Percentiles rank a stretch among this genome's conserved stretches.
These are phyloP conservation scores for Pomacea maculata DNA, from an alignment of 1,140 invertebrate species.

Conservation along the genomic window DNA sequence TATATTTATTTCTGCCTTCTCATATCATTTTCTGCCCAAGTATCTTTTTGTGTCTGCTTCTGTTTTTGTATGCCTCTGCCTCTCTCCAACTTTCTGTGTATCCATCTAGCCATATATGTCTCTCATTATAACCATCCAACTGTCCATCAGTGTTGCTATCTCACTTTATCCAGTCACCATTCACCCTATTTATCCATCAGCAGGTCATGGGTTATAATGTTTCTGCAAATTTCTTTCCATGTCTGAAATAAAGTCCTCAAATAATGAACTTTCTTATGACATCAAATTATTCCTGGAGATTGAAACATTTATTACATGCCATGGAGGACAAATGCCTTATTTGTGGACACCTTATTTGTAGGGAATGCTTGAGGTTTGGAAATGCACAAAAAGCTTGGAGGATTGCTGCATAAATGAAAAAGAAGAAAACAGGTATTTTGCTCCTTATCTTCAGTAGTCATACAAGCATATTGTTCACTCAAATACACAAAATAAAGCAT, in stretches of 20 bases:
- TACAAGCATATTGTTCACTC: too few relatives aligned
- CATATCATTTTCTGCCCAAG: too few relatives aligned
- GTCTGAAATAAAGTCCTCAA: too few relatives aligned
- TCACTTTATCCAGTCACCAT: background rate
- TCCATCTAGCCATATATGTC: background rate
- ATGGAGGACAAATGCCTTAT: background rate
- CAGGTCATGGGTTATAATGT: too few relatives aligned
- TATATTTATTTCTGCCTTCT: too few relatives aligned
- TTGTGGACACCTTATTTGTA: slow-evolving; percentile 5
- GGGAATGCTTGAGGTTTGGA: slow-evolving; percentile 38
- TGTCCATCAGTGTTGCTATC: too few relatives aligned
- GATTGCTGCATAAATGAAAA: slow-evolving; percentile 25
- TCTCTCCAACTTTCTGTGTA: background rate
- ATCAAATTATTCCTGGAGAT: background rate
- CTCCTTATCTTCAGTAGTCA: too few relatives aligned
- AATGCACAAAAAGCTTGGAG: slow-evolving; percentile 31
- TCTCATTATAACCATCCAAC: background rate
- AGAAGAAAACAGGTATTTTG: slow-evolving; percentile 26
- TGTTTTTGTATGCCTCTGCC: background rate
- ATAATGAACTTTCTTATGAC: background rate
- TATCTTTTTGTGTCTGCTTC: background rate
- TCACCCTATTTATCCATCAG: too few relatives aligned
- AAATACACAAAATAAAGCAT: too few relatives aligned
- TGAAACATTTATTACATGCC: background rate
- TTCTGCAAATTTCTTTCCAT: too few relatives aligned